Base-by-base conservation (phyloP, 2,888 invertebrate species). In the Dasysyrphus albostriatus region DNA sequence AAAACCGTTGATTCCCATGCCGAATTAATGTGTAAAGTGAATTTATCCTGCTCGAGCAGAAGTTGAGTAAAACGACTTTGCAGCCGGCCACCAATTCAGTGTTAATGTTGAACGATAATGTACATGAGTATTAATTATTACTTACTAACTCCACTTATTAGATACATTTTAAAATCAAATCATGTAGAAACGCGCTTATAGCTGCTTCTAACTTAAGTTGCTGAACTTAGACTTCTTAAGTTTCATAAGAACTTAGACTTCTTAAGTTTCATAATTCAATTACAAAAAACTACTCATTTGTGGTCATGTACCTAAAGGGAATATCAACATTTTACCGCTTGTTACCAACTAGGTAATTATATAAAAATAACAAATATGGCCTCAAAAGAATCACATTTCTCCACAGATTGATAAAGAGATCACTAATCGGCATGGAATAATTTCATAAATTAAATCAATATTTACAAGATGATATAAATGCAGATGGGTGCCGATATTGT, bases 361-460 rank as follows among this genome's bases (percentile, higher is more conserved):
- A 32, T 61, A 61, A 81, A 63, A 14, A 39, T 34, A 72, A 14
- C 65, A 84, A 65, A 65, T 54, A 70, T 87, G 82, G 82, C 82
- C 82, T 77, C 56, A 61, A 85, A 76, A 65, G 74, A 77, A 82
- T 87, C 82, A 56, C 14, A 49, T 85, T 82, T 65, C 81, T 29
- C 34, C 24, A 0, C 51, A 42, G 7, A 54, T 67, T 67, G 47
- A 49, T 61, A 29, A 54, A 77, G 32, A 67, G 32, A 81, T 67
- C 47, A 34, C 34, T 37, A 59, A 37, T 59, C 34, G 19, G 1
- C 8, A 44, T 67, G 54, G 10, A 47, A 47, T 69, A 59, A 73
- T 61, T 61, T 56, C 32, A 42, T 72, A 32, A 47, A 49, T 19
- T 24, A 37, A 32, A 10, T 16, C 47, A 73, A 73, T 77, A 61